Evolutionary conservation across 2,797 vertebrate genomes (phyloP).

Genomic region (Siniperca undulata): DNA sequence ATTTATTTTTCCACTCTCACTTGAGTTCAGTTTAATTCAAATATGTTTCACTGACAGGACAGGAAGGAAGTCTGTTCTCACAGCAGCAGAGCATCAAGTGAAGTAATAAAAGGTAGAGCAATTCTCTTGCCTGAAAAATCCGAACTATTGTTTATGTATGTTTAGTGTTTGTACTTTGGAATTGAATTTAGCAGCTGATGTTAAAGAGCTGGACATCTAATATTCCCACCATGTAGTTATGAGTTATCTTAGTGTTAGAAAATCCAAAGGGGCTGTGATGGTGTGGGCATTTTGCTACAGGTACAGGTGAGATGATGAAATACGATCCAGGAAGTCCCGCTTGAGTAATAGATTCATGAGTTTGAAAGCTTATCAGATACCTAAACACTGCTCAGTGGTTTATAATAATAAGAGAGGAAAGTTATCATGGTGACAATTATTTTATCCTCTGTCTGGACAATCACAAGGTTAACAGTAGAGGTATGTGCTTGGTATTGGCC

Average conservation of each 20-base stretch:
- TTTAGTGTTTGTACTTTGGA: background rate
- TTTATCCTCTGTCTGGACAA: too few relatives aligned
- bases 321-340: background rate
- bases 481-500: too few relatives aligned
- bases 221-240: background rate
- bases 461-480: too few relatives aligned
- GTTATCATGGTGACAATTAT: too few relatives aligned
- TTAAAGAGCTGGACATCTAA: background rate
- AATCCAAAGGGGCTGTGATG: background rate
- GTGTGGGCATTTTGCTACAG: too few relatives aligned
- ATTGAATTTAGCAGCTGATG: background rate
- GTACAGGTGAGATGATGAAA: background rate
- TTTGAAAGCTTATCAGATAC: background rate
- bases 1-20: background rate
- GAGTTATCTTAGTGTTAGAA: background rate
- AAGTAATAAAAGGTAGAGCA: background rate
- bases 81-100: background rate
- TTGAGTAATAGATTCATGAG: background rate
- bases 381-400: too few relatives aligned
- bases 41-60: conserved; percentile 4
- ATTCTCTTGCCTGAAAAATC: background rate
- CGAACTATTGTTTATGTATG: background rate
- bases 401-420: too few relatives aligned
- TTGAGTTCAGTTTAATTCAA: background rate
- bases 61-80: background rate